Evolutionary conservation across 2,888 invertebrate genomes (phyloP).

Genomic region (Andrena trimmerana): DNA sequence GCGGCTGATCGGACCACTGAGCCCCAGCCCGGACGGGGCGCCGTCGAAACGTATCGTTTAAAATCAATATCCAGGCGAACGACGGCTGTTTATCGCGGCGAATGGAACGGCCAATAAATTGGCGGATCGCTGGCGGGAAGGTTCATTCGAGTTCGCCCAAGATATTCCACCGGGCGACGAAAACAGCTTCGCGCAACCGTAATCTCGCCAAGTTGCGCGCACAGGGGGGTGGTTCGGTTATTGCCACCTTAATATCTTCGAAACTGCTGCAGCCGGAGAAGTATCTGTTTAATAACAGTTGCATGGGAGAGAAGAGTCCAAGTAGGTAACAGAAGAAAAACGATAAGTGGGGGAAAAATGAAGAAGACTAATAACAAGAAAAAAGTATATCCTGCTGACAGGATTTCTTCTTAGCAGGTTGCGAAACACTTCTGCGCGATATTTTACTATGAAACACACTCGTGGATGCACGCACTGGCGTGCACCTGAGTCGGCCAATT

Average conservation of each 20-base stretch:
- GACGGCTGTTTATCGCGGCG: constrained; percentile 28
- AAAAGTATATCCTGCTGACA: no score
- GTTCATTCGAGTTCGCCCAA: constrained; percentile 36
- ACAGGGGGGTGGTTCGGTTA: neutral
- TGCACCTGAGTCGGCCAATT: neutral
- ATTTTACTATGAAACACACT: no score
- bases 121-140: constrained; percentile 14
- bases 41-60: constrained; percentile 16
- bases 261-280: neutral
- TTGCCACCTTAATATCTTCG: constrained; percentile 23
- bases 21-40: neutral
- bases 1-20: constrained; percentile 9
- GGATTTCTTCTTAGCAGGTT: no score
- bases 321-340: neutral
- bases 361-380: neutral
- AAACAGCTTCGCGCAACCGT: constrained; percentile 34
- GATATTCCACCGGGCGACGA: constrained; percentile 26
- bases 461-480: neutral
- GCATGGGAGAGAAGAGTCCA: neutral
- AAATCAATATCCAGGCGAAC: constrained; percentile 42
- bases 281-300: constrained; percentile 16
- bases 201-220: constrained; percentile 36
- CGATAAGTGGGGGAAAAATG: neutral
- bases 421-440: no score
- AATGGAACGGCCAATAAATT: constrained; percentile 48